Evolutionary conservation across 2,797 vertebrate genomes (phyloP).

Genomic region (Aldrovandia affinis): DNA sequence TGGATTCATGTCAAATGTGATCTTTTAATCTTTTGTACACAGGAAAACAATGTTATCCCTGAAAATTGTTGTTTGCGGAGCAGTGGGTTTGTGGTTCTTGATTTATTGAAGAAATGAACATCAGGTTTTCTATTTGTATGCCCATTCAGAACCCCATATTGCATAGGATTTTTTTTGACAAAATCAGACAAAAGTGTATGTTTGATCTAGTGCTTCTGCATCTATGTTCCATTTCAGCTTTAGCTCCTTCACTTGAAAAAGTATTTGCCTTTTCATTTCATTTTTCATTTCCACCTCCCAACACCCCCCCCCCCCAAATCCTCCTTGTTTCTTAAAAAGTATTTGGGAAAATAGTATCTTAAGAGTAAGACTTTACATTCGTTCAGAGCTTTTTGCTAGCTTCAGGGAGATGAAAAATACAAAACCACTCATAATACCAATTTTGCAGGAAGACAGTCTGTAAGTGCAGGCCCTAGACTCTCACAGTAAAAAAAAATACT

Average conservation of each 20-base stretch:
- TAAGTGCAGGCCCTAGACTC: background rate
- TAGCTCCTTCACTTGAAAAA: conserved; percentile 3
- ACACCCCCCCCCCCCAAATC: background rate
- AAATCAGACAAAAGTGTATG: background rate
- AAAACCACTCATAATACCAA: background rate
- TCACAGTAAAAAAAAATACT: background rate
- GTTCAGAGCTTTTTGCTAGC: background rate
- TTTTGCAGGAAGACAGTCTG: conserved; percentile 11
- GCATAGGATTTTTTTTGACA: background rate
- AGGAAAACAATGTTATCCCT: background rate
- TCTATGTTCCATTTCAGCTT: background rate
- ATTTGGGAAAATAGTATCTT: background rate
- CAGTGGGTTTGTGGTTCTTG: too few species aligned
- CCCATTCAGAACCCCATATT: background rate
- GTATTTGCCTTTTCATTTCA: background rate
- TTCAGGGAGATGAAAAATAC: background rate
- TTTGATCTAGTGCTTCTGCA: background rate
- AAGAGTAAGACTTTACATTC: background rate
- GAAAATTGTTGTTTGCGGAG: too few species aligned
- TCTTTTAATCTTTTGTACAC: background rate
- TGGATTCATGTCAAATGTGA: background rate
- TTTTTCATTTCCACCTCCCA: background rate
- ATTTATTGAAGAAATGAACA: too few species aligned
- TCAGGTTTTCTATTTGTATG: too few species aligned
- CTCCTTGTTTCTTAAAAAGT: background rate